Base-by-base conservation (phyloP, 2,113 vertebrate species). In the Picathartes gymnocephalus region DNA sequence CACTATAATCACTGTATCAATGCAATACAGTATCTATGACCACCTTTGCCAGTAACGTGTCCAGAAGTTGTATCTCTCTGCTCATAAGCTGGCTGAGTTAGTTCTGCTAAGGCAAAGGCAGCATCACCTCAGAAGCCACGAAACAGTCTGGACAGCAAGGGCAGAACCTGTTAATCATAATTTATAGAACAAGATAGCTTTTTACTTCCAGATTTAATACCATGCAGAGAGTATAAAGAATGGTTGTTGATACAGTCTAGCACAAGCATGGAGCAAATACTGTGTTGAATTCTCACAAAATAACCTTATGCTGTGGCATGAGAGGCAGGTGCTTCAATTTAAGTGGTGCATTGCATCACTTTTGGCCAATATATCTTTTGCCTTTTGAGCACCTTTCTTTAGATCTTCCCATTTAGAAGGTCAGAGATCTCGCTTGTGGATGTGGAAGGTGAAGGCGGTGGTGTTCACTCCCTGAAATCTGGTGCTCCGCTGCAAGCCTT, bases 391-490 rank as follows among this genome's bases (percentile, higher is more conserved):
- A 15, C 5, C 6, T 89, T 83, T 91, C 15, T 60, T 69, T 28
- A 72, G 20, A 5, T 50, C 35, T 54, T 78, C 48, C 37, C 7
- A 37, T 64, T 50, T 68, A 9, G 66, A 66, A 73, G 21, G 10
- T 65, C 20, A 27, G 50, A 48, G 6, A 42, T 42, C 7, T 78
- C 0, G 1, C 10, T 48, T 31, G 9, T 60, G 17, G 21, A 7
- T 73, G 18, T 64, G n/a, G n/a, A n/a, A 77, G n/a, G 10, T 24
- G 58, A 53, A 25, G 28, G 42, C 0, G 0, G 10, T 65, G 12
- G 33, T 3, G 12, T 56, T 13, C 3, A 6, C 6, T 60, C 12
- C 24, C 70, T 7, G 1, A 25, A 66, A 27, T 19, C 25, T 57
- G 21, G 20, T 58, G 16, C n/a, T 69, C 45, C 51, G 25, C 23